Evolutionary conservation across 2,888 invertebrate genomes (phyloP).

Genomic region (Euclidia mi): DNA sequence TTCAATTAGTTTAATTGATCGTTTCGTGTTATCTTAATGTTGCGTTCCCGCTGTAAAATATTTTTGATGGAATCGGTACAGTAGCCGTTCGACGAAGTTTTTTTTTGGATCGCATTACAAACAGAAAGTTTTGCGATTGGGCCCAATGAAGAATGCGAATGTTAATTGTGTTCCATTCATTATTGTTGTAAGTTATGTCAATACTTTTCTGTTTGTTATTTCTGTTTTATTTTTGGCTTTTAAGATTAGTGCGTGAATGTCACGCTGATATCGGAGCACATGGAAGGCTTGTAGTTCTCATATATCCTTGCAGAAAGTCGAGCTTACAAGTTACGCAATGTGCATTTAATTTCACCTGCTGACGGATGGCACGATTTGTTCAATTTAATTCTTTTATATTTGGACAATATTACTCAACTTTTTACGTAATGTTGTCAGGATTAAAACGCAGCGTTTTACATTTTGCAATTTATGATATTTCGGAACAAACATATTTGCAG

Average conservation of each 20-base stretch:
- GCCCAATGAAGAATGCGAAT: background rate
- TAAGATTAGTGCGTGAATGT: constrained; percentile 23
- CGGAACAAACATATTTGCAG: constrained; percentile 74
- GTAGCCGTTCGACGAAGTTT: constrained; percentile 17
- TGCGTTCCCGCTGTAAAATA: constrained; percentile 17
- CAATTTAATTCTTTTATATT: constrained; percentile 77
- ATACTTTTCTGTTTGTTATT: background rate
- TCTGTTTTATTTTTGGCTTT: background rate
- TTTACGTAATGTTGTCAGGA: constrained; percentile 86
- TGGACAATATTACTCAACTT: constrained; percentile 81
- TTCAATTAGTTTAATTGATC: constrained; percentile 40
- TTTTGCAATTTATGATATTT: constrained; percentile 85
- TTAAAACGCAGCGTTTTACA: constrained; percentile 74
- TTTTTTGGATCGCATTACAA: constrained; percentile 2
- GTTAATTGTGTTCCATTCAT: too few species aligned
- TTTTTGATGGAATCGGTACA: constrained; percentile 35
- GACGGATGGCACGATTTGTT: constrained; percentile 70
- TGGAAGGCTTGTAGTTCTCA: constrained; percentile 45
- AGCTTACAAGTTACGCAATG: constrained; percentile 69
- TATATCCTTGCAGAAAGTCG: constrained; percentile 70
- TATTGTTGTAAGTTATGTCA: too few species aligned
- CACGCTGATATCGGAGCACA: constrained; percentile 31
- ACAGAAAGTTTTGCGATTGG: constrained; percentile 2
- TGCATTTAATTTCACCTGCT: constrained; percentile 71
- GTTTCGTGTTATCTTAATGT: constrained; percentile 27